Percentiles rank a stretch among this genome's conserved stretches.
Conservation (phyloP, 2,888 invertebrate species). For the Mythimna ferrago region DNA sequence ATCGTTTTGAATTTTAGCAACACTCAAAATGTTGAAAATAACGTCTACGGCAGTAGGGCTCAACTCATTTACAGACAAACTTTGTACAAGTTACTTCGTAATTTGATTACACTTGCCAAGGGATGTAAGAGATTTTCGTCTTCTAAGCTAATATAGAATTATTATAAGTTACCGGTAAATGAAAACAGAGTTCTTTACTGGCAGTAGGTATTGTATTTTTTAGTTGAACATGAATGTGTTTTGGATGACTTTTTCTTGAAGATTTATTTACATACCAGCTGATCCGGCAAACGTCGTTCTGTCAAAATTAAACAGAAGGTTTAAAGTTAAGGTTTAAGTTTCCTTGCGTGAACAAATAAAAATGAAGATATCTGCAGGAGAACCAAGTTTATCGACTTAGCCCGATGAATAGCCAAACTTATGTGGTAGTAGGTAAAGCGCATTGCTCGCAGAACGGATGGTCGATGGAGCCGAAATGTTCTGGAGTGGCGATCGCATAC, state of each 20-base stretch:
- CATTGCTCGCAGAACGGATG: no score
- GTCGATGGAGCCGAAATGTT: no score
- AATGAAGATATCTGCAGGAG: no score
- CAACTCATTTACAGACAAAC: slow-evolving; percentile 8
- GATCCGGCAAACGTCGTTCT: no score
- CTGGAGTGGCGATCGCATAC: no score
- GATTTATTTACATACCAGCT: no score
- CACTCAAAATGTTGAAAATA: slow-evolving; percentile 12
- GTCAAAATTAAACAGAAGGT: no score
- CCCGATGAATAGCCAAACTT: no score
- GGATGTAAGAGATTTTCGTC: slow-evolving; percentile 16
- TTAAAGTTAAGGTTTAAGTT: no score
- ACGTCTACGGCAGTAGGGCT: background rate
- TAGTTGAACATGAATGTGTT: background rate
- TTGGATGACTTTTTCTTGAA: background rate
- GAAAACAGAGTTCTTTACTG: slow-evolving; percentile 1
- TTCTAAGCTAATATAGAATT: slow-evolving; percentile 14
- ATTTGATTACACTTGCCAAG: slow-evolving; percentile 18
- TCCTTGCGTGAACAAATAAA: no score
- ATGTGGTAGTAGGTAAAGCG: no score
- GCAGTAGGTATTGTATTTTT: background rate
- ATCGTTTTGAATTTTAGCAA: slow-evolving; percentile 7
- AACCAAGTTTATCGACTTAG: no score
- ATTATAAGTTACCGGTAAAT: slow-evolving; percentile 12
- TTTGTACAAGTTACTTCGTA: slow-evolving; percentile 26